Percentiles rank a stretch among this genome's conserved stretches.
Evolutionary conservation across 2,888 invertebrate species (phyloP).

Genomic region (Pecten maximus): DNA sequence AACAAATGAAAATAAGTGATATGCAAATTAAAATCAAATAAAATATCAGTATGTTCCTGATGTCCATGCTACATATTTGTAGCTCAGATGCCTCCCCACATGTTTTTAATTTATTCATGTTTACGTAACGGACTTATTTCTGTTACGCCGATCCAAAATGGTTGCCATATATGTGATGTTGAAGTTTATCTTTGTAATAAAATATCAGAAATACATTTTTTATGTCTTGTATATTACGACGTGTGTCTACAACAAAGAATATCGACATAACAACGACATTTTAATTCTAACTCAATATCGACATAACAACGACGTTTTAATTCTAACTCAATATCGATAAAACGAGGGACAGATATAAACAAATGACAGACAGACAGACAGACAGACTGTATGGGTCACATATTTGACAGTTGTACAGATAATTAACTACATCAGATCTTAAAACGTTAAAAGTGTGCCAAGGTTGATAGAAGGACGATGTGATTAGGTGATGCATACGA

Average conservation of each 20-base stretch:
- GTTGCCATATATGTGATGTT: constrained; percentile 23
- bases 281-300: too few relatives aligned
- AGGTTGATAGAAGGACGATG: neutral
- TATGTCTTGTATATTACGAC: too few relatives aligned
- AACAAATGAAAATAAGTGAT: neutral
- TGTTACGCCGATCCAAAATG: neutral
- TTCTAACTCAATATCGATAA: too few relatives aligned
- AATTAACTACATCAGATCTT: too few relatives aligned
- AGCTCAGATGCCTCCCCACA: neutral
- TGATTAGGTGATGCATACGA: neutral
- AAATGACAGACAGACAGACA: constrained; percentile 1
- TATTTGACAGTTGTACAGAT: neutral
- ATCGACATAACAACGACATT: too few relatives aligned
- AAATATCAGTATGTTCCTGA: neutral
- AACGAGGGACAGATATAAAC: too few relatives aligned
- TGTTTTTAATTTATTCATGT: neutral
- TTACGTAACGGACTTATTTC: neutral
- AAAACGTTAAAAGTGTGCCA: neutral
- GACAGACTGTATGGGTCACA: neutral
- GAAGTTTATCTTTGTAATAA: constrained; percentile 23
- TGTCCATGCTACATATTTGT: neutral
- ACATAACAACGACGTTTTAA: too few relatives aligned
- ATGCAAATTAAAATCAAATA: neutral
- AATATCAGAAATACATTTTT: neutral
- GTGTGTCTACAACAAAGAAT: too few relatives aligned